Evolutionary conservation across 1,140 invertebrate species (phyloP).

Genomic region (Cylas formicarius): DNA sequence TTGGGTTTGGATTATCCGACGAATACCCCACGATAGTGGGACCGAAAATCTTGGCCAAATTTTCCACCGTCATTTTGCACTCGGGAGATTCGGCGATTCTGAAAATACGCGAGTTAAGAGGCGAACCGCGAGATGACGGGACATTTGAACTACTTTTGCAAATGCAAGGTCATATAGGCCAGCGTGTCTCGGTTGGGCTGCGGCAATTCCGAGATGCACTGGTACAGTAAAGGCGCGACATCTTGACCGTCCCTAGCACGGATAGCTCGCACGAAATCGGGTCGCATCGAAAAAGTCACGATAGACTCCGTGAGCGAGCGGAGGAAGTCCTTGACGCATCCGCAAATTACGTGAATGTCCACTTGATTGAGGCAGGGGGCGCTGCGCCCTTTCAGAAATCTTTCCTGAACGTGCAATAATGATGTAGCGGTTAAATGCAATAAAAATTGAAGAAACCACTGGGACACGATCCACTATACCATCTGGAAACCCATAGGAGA

Average conservation of each 20-base stretch:
- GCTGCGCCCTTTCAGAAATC: conserved; percentile 66
- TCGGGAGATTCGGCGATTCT: conserved; percentile 62
- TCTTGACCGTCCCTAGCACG: conserved; percentile 44
- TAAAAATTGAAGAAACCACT: too few species aligned
- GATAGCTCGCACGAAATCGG: conserved; percentile 67
- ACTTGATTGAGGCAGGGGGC: conserved; percentile 60
- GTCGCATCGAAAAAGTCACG: conserved; percentile 65
- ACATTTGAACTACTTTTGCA: conserved; percentile 59
- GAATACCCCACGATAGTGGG: conserved; percentile 81
- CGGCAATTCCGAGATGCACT: conserved; percentile 67
- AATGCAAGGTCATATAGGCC: conserved; percentile 76
- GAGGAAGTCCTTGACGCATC: conserved; percentile 82
- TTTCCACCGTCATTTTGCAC: conserved; percentile 71
- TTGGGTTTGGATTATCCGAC: conserved; percentile 53
- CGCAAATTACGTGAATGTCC: conserved; percentile 76
- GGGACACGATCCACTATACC: too few species aligned
- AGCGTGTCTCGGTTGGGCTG: conserved; percentile 81
- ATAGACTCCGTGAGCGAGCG: conserved; percentile 74
- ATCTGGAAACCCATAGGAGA: too few species aligned
- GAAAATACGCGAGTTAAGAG: too few species aligned
- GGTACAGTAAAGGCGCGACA: conserved; percentile 48
- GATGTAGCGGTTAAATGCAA: too few species aligned
- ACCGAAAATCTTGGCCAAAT: conserved; percentile 76
- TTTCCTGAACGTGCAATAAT: too few species aligned
- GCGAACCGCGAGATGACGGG: too few species aligned